Evolutionary conservation across 2,888 invertebrate species (phyloP).

Genomic region (Erynnis tages): DNA sequence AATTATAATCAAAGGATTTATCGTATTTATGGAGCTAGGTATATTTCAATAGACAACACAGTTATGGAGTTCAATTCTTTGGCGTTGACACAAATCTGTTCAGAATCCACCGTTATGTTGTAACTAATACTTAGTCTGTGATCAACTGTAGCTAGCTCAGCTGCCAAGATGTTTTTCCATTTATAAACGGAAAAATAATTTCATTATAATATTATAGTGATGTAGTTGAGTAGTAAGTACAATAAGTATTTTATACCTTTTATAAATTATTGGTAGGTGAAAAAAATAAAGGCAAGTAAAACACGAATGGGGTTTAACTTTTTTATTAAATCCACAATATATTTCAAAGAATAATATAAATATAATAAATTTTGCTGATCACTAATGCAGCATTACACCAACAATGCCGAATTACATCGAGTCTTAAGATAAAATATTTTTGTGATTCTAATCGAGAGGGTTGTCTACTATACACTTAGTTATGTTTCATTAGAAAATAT

Average conservation of each 20-base stretch:
- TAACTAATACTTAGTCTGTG: too few species aligned
- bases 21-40: too few species aligned
- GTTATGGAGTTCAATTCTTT: not conserved
- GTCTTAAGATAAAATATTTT: slow-evolving; percentile 53
- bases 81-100: not conserved
- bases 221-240: slow-evolving; percentile 1
- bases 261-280: too few species aligned
- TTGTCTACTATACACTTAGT: slow-evolving; percentile 10
- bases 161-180: too few species aligned
- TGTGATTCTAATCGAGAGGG: slow-evolving; percentile 46
- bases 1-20: too few species aligned
- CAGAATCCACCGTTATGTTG: too few species aligned
- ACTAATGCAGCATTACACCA: slow-evolving; percentile 61
- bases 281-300: slow-evolving; percentile 55
- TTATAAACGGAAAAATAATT: too few species aligned
- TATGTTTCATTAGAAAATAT: slow-evolving; percentile 25
- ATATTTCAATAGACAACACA: too few species aligned
- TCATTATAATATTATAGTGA: too few species aligned
- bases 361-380: slow-evolving; percentile 73
- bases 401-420: slow-evolving; percentile 52
- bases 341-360: slow-evolving; percentile 80
- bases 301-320: slow-evolving; percentile 64
- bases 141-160: too few species aligned
- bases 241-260: too few species aligned
- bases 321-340: slow-evolving; percentile 80